Base-by-base conservation (phyloP, 2,797 vertebrate species). In the Labeo calbasu region DNA sequence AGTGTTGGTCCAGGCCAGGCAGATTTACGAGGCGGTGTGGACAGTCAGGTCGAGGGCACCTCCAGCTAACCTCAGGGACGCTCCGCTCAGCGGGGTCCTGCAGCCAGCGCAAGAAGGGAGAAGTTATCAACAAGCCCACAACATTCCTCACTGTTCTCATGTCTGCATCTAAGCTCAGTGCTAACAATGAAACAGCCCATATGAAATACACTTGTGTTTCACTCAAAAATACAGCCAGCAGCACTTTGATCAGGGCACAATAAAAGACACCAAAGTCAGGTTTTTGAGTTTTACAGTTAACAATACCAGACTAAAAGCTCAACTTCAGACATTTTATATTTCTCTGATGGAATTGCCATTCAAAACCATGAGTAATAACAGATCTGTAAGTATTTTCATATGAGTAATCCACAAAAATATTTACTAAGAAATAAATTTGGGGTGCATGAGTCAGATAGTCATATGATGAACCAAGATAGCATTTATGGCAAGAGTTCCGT, bases 81-180 rank as follows among this genome's bases (percentile, higher is more conserved):
- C 53, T 81, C 55, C 23, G 78, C 87, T 81, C 87, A 84, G 84
- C 50, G 28, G 86, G 89, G 81, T 82, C 50, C 25, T 9, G 23
- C 71, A 79, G 82, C 55, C 77, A 72, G 72, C 28, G 28, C 36
- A 70, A 86, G 86, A 59, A 59, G 43, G 51, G 12, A 50, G 65
- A 85, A 85, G 85, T 83, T 79, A 84, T 85, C 86, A 88, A 84
- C 79, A 77, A 88, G 82, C 84, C 85, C 69, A 72, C 83, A 53
- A 66, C 91, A 92, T 92, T 92, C 89, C 91, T 87, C 71, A 85
- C 71, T 23, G 59, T 77, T 79, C 87, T 84, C 25, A 80, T 84
- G 59, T 77, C 57, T 53, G 32, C 84, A 65, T 84, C 83, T 81
- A 59, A 12, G 78, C 13, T 48, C 82, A 79, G 69, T 46, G 51